A percentile compares a stretch with the other conserved stretches of the same genome.
These are phyloP conservation scores for Porites cylindrica DNA, from an alignment of 92 coral and sea anemone species.

Conservation along the genomic window DNA sequence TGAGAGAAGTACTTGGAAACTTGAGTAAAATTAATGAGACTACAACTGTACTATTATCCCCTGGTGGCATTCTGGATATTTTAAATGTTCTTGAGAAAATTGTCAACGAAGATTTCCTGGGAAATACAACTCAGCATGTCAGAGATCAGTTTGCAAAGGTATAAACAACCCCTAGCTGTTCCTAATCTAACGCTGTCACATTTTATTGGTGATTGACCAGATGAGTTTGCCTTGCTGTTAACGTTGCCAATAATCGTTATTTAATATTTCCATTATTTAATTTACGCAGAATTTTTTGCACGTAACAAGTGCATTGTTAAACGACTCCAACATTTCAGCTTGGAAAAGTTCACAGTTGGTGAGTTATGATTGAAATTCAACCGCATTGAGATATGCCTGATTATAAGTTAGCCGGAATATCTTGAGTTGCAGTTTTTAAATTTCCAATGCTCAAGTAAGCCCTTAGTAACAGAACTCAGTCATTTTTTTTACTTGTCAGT, in stretches of 20 bases:
- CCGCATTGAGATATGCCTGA: no score
- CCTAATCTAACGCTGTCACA: neutral
- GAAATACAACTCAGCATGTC: neutral
- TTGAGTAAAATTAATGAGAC: neutral
- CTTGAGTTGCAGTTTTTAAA: no score
- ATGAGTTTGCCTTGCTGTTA: neutral
- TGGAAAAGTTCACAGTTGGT: slow-evolving; percentile 19
- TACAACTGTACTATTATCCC: neutral
- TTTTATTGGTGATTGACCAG: neutral
- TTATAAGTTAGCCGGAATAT: no score
- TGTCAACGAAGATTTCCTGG: neutral
- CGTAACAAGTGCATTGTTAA: slow-evolving; percentile 16
- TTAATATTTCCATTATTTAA: no score
- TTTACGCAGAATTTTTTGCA: slow-evolving; percentile 7
- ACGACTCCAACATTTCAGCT: slow-evolving; percentile 11
- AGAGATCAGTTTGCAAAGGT: slow-evolving; percentile 36
- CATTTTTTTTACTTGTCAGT: no score
- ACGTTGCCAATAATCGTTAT: no score
- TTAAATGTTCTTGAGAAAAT: neutral
- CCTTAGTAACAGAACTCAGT: no score
- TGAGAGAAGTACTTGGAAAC: neutral
- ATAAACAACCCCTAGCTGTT: neutral
- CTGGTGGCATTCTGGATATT: neutral
- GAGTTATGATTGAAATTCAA: neutral
- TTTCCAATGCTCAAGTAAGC: no score